These are phyloP conservation scores for Drosophila anceps DNA, from an alignment of 2,888 invertebrate genomes.

Conservation along the genomic window DNA sequence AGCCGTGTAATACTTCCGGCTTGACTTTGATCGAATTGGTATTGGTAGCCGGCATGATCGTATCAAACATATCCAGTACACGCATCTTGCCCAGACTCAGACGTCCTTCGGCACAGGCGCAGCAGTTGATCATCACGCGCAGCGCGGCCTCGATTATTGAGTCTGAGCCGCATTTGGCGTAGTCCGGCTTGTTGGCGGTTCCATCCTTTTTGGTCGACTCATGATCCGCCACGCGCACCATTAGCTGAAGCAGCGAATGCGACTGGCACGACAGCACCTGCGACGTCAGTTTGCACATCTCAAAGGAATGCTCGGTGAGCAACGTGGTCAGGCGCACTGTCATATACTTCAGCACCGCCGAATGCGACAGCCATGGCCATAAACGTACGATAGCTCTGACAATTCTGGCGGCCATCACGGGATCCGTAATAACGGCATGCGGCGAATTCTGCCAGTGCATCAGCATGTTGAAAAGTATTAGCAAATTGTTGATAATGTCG, in stretches of 20 bases:
- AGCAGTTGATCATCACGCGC: conserved; percentile 82
- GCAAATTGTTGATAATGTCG: conserved; percentile 77
- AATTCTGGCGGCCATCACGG: conserved; percentile 61
- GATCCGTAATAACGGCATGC: conserved; percentile 69
- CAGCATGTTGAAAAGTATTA: conserved; percentile 75
- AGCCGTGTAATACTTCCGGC: conserved; percentile 68
- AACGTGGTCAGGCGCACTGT: conserved; percentile 74
- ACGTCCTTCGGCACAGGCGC: conserved; percentile 83
- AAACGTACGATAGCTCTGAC: conserved; percentile 71
- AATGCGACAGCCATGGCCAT: conserved; percentile 84
- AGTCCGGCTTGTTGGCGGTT: conserved; percentile 25
- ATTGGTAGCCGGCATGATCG: conserved; percentile 73
- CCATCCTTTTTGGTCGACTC: conserved; percentile 80
- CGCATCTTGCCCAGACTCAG: conserved; percentile 79
- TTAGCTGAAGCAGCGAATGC: conserved; percentile 80
- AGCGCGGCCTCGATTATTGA: conserved; percentile 69
- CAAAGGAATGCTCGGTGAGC: conserved; percentile 82
- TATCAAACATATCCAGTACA: conserved; percentile 80
- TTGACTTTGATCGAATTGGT: conserved; percentile 69
- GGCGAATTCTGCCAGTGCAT: conserved; percentile 80
- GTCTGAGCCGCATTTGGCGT: neutral
- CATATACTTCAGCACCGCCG: conserved; percentile 71
- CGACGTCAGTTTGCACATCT: conserved; percentile 82
- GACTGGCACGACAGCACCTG: conserved; percentile 63
- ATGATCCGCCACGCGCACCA: conserved; percentile 71